Conservation (phyloP, 2,888 invertebrate genomes). For the Diarsia dahlii region DNA sequence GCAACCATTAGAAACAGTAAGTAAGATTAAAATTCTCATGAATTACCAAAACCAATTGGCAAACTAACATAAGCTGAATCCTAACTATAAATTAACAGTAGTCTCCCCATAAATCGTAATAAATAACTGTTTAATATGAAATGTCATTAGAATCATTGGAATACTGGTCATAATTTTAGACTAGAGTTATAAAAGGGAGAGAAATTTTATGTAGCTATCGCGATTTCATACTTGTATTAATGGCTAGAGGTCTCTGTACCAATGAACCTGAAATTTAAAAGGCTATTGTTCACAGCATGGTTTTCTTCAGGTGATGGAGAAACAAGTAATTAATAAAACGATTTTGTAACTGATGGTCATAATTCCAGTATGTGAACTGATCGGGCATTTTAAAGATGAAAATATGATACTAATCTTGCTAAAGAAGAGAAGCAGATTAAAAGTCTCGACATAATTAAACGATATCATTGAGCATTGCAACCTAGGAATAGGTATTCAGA, state of each 20-base stretch:
- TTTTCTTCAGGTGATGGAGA: background rate
- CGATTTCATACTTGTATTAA: conserved; percentile 34
- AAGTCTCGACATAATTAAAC: background rate
- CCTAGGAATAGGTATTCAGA: background rate
- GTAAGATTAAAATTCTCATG: background rate
- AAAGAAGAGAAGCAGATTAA: background rate
- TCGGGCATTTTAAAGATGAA: background rate
- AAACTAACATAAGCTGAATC: conserved; percentile 33
- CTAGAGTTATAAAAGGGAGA: conserved; percentile 39
- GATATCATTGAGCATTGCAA: background rate
- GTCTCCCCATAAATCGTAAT: conserved; percentile 33
- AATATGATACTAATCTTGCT: background rate
- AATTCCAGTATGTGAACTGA: background rate
- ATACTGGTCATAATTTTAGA: conserved; percentile 44
- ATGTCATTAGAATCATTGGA: conserved; percentile 50
- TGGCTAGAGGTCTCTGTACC: conserved; percentile 17
- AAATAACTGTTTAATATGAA: conserved; percentile 44
- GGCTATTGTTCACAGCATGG: background rate
- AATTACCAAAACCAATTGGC: conserved; percentile 6
- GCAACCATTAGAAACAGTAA: background rate
- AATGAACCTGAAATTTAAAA: conserved; percentile 28
- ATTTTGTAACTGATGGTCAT: background rate
- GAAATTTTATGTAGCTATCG: conserved; percentile 44
- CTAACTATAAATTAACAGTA: conserved; percentile 35
- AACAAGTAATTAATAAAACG: background rate